Evolutionary conservation across 2,797 vertebrate genomes (phyloP), one percentile per base, ranked within the genome.

Genomic region (Cuniculus paca): DNA sequence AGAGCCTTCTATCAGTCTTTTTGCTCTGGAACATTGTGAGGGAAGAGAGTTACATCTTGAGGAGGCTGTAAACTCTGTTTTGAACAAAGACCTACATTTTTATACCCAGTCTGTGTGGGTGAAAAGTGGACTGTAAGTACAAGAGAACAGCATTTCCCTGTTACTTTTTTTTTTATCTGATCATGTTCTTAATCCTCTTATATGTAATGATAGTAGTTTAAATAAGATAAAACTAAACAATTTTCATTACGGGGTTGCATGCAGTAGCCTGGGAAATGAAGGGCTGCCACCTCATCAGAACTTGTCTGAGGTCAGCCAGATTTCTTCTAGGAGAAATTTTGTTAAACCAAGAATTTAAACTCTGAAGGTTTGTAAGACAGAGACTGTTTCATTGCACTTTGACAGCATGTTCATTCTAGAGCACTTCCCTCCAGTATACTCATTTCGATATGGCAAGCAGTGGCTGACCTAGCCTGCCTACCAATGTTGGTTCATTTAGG

Each of bases 71-170:
- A 98, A 60, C 86, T 99, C 98, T 13, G 90, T 98, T 95, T 91
- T 99, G 94, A 98, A 97, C 72, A 98, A 99, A 95, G 98, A 99
- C 88, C 98, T 98, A 70, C 98, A 98, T 96, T 99, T 99, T 97
- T 98, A 98, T 95, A 98, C 98, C n/a, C 99, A 99, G 96, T 99
- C 99, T 19, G 98, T 99, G 6, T 98, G 99, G 98, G 98, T 99
- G 89, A 98, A 98, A 90, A 98, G 98, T 74, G 99, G 99, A 95
- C 95, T 98, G 99, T 99, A 97, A 99, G 98, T 99, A 98, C 2
- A 6, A 54, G 19, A 42, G 19, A 10, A 19, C 14, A 28, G 42
- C 39, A 19, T 50, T n/a, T 78, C 34, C 36, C 31, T 5, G 5
- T 11, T 22, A 6, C 13, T 34, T 68, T n/a, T 65, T 63, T 34